Evolutionary conservation across 2,888 invertebrate species (phyloP).

Genomic region (Hemithea aestivaria): DNA sequence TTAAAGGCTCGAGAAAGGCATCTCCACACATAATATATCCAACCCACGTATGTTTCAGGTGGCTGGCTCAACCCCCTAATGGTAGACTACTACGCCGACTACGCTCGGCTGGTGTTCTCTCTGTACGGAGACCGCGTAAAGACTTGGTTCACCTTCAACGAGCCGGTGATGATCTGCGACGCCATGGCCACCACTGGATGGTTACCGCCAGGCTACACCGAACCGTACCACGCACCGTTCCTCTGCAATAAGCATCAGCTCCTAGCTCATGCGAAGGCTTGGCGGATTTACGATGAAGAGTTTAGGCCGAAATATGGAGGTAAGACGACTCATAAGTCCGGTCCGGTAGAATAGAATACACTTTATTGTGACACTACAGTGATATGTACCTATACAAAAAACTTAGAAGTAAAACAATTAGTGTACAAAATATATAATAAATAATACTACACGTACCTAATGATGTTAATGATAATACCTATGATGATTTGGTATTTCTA

Average conservation of each 20-base stretch:
- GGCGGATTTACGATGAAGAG: constrained; percentile 73
- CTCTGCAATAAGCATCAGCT: constrained; percentile 78
- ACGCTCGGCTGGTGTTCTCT: constrained; percentile 30
- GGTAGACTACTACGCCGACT: constrained; percentile 32
- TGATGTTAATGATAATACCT: no score
- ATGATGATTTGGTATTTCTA: no score
- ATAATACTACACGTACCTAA: no score
- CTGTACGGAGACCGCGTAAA: constrained; percentile 37
- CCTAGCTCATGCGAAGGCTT: constrained; percentile 81
- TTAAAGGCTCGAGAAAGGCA: no score
- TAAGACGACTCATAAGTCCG: no score
- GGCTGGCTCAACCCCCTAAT: constrained; percentile 30
- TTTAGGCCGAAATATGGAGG: constrained; percentile 49
- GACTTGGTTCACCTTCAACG: constrained; percentile 35
- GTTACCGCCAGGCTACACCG: constrained; percentile 20
- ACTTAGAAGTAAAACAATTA: no score
- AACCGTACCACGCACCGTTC: constrained; percentile 13
- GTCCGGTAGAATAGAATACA: no score
- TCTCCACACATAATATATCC: no score
- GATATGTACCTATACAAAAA: no score
- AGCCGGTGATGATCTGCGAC: constrained; percentile 23
- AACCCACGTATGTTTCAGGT: constrained; percentile 10
- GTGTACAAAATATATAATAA: no score
- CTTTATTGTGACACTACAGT: no score
- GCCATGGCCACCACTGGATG: constrained; percentile 32